phyloP scores from a whole-genome alignment of 1,140 invertebrate species.

The Calephelis virginiensis region DNA sequence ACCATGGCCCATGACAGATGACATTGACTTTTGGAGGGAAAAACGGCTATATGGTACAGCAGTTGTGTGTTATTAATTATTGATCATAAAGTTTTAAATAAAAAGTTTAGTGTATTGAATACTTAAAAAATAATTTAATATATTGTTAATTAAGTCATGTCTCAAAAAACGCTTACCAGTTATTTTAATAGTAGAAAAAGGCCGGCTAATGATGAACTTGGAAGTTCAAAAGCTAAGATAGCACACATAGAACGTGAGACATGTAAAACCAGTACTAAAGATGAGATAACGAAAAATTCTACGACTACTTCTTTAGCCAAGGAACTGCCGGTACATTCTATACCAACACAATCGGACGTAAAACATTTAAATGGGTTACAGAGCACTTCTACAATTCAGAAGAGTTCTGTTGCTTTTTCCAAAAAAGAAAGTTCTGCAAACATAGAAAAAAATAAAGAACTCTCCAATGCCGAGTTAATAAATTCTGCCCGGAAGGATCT shows the following conservation, averaged over 20 bases:
- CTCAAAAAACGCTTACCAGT: slow-evolving; percentile 84
- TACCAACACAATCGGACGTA: not conserved
- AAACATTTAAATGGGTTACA: not conserved
- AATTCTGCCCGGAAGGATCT: slow-evolving; percentile 78
- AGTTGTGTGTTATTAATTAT: not conserved
- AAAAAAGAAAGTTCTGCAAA: slow-evolving; percentile 57
- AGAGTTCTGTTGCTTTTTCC: slow-evolving; percentile 37
- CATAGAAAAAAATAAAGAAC: slow-evolving; percentile 37
- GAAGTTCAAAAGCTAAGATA: slow-evolving; percentile 80
- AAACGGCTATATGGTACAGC: not conserved
- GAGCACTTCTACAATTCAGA: slow-evolving; percentile 17
- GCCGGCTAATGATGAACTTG: slow-evolving; percentile 81
- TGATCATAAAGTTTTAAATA: not conserved
- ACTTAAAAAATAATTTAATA: not conserved
- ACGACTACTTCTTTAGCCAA: slow-evolving; percentile 15
- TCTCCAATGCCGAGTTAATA: slow-evolving; percentile 52
- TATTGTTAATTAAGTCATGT: slow-evolving; percentile 69
- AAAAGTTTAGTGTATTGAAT: not conserved
- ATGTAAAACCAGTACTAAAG: slow-evolving; percentile 23
- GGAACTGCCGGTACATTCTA: slow-evolving; percentile 17
- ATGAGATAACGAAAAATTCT: slow-evolving; percentile 25
- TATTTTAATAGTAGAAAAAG: slow-evolving; percentile 86
- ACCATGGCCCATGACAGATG: too few species aligned
- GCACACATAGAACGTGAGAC: slow-evolving; percentile 68
- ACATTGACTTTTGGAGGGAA: slow-evolving; percentile 54